Conservation (phyloP, 2,113 vertebrate species). For the Strix aluco region DNA sequence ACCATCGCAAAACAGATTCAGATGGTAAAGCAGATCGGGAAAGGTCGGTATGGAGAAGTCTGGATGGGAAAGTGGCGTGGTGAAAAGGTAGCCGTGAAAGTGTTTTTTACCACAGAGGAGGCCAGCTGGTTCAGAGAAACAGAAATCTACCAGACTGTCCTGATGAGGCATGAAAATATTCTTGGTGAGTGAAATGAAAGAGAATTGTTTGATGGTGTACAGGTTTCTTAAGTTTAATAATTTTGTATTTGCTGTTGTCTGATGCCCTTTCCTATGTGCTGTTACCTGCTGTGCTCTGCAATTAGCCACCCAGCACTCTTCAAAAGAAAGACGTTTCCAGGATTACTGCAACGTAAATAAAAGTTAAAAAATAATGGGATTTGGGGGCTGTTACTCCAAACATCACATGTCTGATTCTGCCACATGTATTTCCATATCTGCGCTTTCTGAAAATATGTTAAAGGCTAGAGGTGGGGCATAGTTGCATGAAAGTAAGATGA, state of each 20-base stretch:
- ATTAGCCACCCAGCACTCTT: neutral
- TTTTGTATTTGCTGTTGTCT: neutral
- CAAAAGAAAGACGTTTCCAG: neutral
- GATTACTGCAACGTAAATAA: neutral
- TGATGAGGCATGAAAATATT: conserved; percentile 98
- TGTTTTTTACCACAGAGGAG: conserved; percentile 97
- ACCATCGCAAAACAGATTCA: conserved; percentile 99
- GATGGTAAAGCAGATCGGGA: conserved; percentile 98
- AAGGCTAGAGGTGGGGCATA: neutral
- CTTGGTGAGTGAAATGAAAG: conserved; percentile 81
- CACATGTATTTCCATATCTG: neutral
- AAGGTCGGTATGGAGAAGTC: conserved; percentile 96
- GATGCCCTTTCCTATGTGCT: neutral
- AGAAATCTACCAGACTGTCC: conserved; percentile 97
- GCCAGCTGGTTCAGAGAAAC: conserved; percentile 99
- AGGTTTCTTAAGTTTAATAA: neutral
- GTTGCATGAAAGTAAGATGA: neutral
- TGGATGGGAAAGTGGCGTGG: conserved; percentile 98
- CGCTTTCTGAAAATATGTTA: neutral
- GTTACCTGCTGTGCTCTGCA: neutral
- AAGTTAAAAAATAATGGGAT: neutral
- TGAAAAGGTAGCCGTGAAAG: conserved; percentile 95
- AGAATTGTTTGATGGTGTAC: neutral
- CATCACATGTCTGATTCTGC: neutral
- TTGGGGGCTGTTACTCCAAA: neutral